Evolutionary conservation across 1,140 invertebrate genomes (phyloP), one percentile per base, ranked within the genome.

Genomic region (Brachionus koreanus): DNA sequence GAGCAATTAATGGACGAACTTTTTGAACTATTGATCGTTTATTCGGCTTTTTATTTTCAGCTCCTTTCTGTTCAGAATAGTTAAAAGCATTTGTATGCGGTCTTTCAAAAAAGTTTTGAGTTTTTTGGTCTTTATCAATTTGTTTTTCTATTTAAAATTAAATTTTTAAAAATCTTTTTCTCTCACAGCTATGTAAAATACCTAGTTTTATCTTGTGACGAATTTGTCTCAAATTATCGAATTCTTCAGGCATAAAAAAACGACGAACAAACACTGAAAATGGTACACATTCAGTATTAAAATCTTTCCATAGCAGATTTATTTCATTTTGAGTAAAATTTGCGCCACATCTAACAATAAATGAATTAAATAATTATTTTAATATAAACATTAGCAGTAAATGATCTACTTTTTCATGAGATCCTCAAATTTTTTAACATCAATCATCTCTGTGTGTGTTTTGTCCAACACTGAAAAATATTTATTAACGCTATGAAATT

Each of bases 401-500:
- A 29, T 29, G 29, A 29, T 29, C n/a, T 65, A 65, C 63, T 65
- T 69, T 25, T 29, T 61, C 76, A 79, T 37, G 7, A 79, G 23
- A n/a, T 23, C 13, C 19, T 35, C 46, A 65, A 79, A 79, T n/a
- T n/a, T 23, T 37, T 79, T 49, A 12, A 13, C 57, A 43, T 79
- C 76, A 39, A 79, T 57, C n/a, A 25, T 16, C 33, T 79, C 76
- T 12, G 33, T 79, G 12, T 61, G 76, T 7, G 46, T 12, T 43
- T n/a, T 49, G 25, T 79, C 76, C 33, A 79, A 39, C 29, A 57
- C 39, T 5, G 76, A 79, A 65, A 61, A 79, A 13, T 61, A 39
- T 37, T 65, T 57, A 33, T 57, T 79, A 29, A 79, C 35, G 13
- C 49, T 42, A 61, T 79, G 76, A 79, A 79, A 79, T 65, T 79